These are phyloP conservation scores for Crotalus viridis DNA, from an alignment of 2,113 vertebrate genomes.

Conservation along the genomic window DNA sequence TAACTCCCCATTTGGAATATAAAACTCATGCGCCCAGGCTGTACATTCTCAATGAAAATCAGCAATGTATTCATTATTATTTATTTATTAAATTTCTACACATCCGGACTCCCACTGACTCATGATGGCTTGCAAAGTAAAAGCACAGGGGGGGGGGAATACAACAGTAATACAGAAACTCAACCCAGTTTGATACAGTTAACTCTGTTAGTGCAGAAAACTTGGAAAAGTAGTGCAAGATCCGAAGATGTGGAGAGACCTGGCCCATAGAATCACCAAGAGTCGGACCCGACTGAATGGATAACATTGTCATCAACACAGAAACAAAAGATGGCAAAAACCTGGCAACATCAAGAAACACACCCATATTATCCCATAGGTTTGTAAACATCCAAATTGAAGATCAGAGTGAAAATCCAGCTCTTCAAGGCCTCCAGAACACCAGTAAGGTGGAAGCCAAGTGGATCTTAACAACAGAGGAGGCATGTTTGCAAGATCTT, in stretches of 20 bases:
- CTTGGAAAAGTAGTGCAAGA: not conserved
- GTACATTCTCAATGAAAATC: not conserved
- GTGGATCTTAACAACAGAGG: not conserved
- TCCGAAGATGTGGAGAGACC: not conserved
- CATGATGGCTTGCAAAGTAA: not conserved
- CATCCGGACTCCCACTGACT: not conserved
- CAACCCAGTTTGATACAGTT: not conserved
- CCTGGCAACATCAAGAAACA: not conserved
- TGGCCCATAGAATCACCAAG: not conserved
- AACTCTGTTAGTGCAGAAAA: not conserved
- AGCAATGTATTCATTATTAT: not conserved
- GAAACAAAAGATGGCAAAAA: not conserved
- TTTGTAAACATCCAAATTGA: not conserved
- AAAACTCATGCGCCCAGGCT: not conserved
- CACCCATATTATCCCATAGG: not conserved
- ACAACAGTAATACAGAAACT: not conserved
- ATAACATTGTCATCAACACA: not conserved
- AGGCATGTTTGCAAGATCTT: not conserved
- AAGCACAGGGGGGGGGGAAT: not conserved
- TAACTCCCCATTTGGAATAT: constrained; percentile 21
- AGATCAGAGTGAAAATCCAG: not conserved
- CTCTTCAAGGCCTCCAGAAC: not conserved
- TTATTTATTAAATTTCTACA: not conserved
- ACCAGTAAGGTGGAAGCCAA: not conserved
- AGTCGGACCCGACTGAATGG: not conserved